A percentile compares a stretch with the other conserved stretches of the same genome.
These are phyloP conservation scores for Cygnus olor DNA, from an alignment of 2,797 vertebrate species.

Conservation along the genomic window DNA sequence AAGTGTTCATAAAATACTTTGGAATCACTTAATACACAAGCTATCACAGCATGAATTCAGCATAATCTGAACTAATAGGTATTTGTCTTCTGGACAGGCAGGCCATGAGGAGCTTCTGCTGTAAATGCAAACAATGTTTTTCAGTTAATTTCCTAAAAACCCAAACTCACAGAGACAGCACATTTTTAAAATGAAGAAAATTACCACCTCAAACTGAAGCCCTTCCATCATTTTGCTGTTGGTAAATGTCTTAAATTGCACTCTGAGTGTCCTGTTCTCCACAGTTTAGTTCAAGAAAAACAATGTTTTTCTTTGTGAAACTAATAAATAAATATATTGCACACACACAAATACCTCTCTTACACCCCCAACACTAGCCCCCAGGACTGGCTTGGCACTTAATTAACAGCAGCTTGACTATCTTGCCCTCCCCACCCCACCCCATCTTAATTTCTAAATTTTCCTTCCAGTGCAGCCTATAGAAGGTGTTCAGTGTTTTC, in stretches of 20 bases:
- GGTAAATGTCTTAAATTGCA: not conserved
- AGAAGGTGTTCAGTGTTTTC: not conserved
- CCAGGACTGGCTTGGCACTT: not conserved
- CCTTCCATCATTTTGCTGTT: not conserved
- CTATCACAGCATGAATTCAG: not conserved
- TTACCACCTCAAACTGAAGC: not conserved
- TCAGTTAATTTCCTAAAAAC: not conserved
- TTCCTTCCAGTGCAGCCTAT: not conserved
- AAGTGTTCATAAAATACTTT: not conserved
- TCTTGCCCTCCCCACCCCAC: not conserved
- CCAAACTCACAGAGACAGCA: rapidly evolving
- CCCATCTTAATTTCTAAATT: not conserved
- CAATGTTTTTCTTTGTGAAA: not conserved
- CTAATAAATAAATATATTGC: not conserved
- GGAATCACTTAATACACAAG: not conserved
- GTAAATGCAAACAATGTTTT: not conserved
- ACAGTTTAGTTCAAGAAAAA: not conserved
- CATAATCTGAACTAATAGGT: not conserved
- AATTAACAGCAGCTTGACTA: not conserved
- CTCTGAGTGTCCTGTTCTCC: not conserved
- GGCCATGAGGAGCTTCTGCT: not conserved
- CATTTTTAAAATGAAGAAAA: not conserved
- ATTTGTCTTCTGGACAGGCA: not conserved
- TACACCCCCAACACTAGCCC: rapidly evolving
- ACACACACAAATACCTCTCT: not conserved